Evolutionary conservation across 2,113 vertebrate species (phyloP), one percentile per base, ranked within the genome.

Genomic region (Solea senegalensis): DNA sequence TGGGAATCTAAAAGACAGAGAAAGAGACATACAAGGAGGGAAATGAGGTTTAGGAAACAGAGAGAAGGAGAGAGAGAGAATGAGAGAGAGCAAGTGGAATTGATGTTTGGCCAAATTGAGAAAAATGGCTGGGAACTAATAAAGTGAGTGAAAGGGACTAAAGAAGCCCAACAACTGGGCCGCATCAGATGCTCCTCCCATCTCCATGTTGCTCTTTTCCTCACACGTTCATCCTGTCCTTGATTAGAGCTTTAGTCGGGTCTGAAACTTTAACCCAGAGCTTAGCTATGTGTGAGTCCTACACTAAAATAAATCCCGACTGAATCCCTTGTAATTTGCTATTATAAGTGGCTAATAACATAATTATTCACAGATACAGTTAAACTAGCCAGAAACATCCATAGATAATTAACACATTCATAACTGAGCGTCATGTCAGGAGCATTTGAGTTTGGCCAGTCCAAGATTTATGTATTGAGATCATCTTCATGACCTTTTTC

Each of bases 81-180:
- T 27, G 26, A 5, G 26, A 44, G 66, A 78, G 65, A 78, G 45
- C 14, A 48, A 75, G 58, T 65, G 72, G 76, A 88, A 87, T 74
- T 77, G 77, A 87, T 79, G 84, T 83, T 86, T 85, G 81, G 73
- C 62, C 80, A 88, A 88, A 90, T 87, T 74, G 75, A 81, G 74
- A 79, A 83, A 75, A 81, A 88, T 85, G 60, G 61, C 56, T 21
- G 61, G 48, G 64, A 56, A 53, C 65, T 85, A 87, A 85, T 84
- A 68, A 64, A 84, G 72, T 72, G 74, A 44, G 52, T 49, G 52
- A 76, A 74, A 26, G 61, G 74, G 58, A 49, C 58, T 76, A 68
- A 74, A 70, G 63, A 69, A 66, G 78, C 73, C 21, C 51, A n/a
- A 65, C 61, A 76, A 64, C 74, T 28, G 61, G 56, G 65, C 74